phyloP scores from a whole-genome alignment of 1,140 invertebrate species.

The Epicauta chinensis region DNA sequence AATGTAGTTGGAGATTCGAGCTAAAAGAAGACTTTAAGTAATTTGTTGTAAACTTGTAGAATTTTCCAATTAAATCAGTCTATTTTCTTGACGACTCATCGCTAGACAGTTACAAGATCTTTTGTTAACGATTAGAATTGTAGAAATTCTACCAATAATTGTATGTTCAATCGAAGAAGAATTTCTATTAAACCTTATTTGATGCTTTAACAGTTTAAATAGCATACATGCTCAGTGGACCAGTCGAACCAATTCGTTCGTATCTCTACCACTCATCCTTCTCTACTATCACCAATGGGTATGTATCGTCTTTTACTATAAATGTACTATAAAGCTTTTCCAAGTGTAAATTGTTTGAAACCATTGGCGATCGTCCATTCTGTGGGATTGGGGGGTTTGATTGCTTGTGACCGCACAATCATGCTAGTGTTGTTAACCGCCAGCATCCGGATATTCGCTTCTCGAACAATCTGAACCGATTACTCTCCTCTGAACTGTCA shows the following conservation, averaged over 20 bases:
- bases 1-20: too few relatives aligned
- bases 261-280: too few relatives aligned
- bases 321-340: slow-evolving; percentile 10
- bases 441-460: slow-evolving; percentile 26
- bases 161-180: slow-evolving; percentile 1
- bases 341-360: slow-evolving; percentile 24
- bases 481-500: slow-evolving; percentile 29
- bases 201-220: not conserved
- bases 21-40: too few relatives aligned
- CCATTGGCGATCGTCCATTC: slow-evolving; percentile 5
- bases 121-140: too few relatives aligned
- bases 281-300: too few relatives aligned
- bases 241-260: too few relatives aligned
- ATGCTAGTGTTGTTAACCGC: slow-evolving; percentile 26
- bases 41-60: too few relatives aligned
- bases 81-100: too few relatives aligned
- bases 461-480: slow-evolving; percentile 27
- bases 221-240: slow-evolving; percentile 1
- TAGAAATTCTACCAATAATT: too few relatives aligned
- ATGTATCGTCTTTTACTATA: not conserved
- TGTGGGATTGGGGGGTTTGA: slow-evolving; percentile 18
- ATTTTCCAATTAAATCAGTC: too few relatives aligned
- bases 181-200: slow-evolving; percentile 12
- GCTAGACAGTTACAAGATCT: too few relatives aligned
- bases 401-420: slow-evolving; percentile 33